Conservation (phyloP, 2,113 vertebrate species). For the Aspiorhynchus laticeps region DNA sequence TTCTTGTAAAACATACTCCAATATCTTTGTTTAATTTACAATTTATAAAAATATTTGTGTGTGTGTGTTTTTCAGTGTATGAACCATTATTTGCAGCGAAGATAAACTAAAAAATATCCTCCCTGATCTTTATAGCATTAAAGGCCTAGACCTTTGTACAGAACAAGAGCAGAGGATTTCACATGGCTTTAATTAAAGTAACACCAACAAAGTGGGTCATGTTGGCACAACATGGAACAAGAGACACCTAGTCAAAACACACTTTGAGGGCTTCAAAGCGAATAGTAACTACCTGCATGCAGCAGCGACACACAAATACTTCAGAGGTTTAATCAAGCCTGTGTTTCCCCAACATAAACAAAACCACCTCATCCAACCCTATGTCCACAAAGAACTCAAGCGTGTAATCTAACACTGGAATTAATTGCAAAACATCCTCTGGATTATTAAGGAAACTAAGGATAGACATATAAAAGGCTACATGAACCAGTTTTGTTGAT, state of each 20-base stretch:
- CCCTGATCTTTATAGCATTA: slow-evolving; percentile 46
- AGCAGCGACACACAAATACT: slow-evolving; percentile 33
- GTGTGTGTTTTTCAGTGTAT: too few relatives aligned
- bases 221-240: slow-evolving; percentile 47
- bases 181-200: slow-evolving; percentile 58
- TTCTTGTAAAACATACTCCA: too few relatives aligned
- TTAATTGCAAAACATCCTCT: slow-evolving; percentile 11
- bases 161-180: slow-evolving; percentile 48
- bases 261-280: slow-evolving; percentile 47
- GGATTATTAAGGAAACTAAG: not conserved
- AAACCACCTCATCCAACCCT: slow-evolving; percentile 24
- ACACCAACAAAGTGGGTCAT: slow-evolving; percentile 56
- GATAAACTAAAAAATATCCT: too few relatives aligned
- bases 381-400: slow-evolving; percentile 30
- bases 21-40: too few relatives aligned
- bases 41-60: too few relatives aligned
- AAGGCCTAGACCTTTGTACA: slow-evolving; percentile 42
- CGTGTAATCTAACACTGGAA: not conserved
- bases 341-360: slow-evolving; percentile 33
- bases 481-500: not conserved
- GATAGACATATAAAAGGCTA: not conserved
- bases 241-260: slow-evolving; percentile 57
- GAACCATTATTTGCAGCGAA: not conserved
- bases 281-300: slow-evolving; percentile 46
- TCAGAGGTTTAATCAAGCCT: slow-evolving; percentile 47